These are phyloP conservation scores for Peromyscus polionotus DNA, from an alignment of 2,113 vertebrate species.

Conservation along the genomic window DNA sequence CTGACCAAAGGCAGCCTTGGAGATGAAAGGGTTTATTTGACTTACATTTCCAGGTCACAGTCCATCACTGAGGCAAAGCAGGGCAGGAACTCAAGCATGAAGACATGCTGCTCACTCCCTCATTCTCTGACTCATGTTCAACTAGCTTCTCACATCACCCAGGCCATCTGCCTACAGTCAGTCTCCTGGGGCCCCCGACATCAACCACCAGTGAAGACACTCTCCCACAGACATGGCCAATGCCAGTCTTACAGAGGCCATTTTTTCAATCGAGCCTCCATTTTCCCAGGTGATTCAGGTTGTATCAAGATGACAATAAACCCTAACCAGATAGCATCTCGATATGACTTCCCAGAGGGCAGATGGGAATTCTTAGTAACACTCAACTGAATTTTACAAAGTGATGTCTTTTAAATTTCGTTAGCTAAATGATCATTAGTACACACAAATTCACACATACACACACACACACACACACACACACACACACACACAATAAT, in stretches of 20 bases:
- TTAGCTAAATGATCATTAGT: neutral
- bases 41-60: neutral
- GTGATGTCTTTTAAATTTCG: neutral
- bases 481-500: neutral
- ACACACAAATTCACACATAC: neutral
- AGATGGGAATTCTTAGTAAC: neutral
- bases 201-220: neutral
- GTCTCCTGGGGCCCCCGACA: neutral
- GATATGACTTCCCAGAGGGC: neutral
- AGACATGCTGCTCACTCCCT: neutral
- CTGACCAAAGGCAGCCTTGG: no score
- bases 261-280: neutral
- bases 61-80: neutral
- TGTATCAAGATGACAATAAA: neutral
- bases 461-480: neutral
- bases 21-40: neutral
- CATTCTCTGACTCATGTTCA: neutral
- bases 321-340: neutral
- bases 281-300: neutral
- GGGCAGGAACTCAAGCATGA: neutral
- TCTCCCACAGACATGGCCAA: neutral
- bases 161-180: neutral
- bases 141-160: no score
- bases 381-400: neutral
- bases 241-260: neutral